These are phyloP conservation scores for Kryptolebias marmoratus DNA, from an alignment of 2,113 vertebrate species.

Conservation along the genomic window DNA sequence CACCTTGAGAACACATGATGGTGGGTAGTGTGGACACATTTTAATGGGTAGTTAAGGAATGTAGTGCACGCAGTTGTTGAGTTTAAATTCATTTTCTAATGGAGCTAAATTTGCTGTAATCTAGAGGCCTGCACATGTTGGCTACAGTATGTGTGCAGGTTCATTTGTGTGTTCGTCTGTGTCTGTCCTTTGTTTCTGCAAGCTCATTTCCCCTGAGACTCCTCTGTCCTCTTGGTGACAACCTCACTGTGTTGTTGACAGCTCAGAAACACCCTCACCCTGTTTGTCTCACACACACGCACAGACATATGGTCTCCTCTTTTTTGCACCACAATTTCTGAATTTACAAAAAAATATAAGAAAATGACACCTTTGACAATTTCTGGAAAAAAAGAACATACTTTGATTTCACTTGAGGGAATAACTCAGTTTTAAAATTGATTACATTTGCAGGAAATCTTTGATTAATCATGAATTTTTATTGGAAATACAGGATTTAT, in stretches of 20 bases:
- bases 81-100: neutral
- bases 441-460: too few relatives aligned
- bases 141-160: neutral
- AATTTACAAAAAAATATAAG: neutral
- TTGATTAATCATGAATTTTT: too few relatives aligned
- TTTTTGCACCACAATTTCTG: neutral
- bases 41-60: constrained; percentile 6
- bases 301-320: neutral
- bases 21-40: neutral
- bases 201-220: constrained; percentile 60
- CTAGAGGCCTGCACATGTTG: neutral
- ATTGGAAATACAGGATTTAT: too few relatives aligned
- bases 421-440: too few relatives aligned
- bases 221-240: constrained; percentile 58
- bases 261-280: constrained; percentile 11
- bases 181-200: constrained; percentile 52
- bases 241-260: constrained; percentile 50
- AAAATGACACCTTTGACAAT: neutral
- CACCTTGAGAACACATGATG: constrained; percentile 29
- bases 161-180: constrained; percentile 4
- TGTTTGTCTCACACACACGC: neutral
- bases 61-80: neutral
- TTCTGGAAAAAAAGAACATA: neutral
- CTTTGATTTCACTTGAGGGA: too few relatives aligned
- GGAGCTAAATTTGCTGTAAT: neutral